Percentiles rank a stretch among this genome's conserved stretches.
Evolutionary conservation across 2,888 invertebrate genomes (phyloP).

Genomic region (Lacanobia wlatinum): DNA sequence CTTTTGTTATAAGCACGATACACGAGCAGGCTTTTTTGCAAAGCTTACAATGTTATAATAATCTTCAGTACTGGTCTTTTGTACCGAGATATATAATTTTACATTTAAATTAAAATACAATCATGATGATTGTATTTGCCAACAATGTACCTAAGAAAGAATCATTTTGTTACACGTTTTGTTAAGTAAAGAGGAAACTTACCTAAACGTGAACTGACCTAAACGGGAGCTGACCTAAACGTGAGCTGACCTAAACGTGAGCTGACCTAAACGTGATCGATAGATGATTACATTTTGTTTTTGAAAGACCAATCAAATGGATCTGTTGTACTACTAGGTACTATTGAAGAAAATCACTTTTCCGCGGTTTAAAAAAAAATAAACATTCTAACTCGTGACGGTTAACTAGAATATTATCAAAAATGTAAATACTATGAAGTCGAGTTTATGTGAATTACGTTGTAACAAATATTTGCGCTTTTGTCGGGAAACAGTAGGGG

Average conservation of each 20-base stretch:
- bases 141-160: not conserved
- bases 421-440: conserved; percentile 43
- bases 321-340: not conserved
- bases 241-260: too few species aligned
- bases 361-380: not conserved
- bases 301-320: not conserved
- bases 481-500: conserved; percentile 11
- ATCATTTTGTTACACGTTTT: too few species aligned
- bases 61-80: not conserved
- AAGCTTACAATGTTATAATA: not conserved
- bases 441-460: conserved; percentile 26
- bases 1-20: conserved; percentile 16
- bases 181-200: too few species aligned
- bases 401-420: conserved; percentile 43
- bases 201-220: too few species aligned
- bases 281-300: not conserved
- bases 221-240: too few species aligned
- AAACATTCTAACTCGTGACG: conserved; percentile 4
- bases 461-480: conserved; percentile 48
- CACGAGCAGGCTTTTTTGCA: conserved; percentile 6
- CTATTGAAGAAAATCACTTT: conserved; percentile 3
- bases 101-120: not conserved
- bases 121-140: too few species aligned
- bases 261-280: too few species aligned
- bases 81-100: not conserved